These are phyloP conservation scores for Tiliacea citrago DNA, from an alignment of 2,888 invertebrate species.

Conservation along the genomic window DNA sequence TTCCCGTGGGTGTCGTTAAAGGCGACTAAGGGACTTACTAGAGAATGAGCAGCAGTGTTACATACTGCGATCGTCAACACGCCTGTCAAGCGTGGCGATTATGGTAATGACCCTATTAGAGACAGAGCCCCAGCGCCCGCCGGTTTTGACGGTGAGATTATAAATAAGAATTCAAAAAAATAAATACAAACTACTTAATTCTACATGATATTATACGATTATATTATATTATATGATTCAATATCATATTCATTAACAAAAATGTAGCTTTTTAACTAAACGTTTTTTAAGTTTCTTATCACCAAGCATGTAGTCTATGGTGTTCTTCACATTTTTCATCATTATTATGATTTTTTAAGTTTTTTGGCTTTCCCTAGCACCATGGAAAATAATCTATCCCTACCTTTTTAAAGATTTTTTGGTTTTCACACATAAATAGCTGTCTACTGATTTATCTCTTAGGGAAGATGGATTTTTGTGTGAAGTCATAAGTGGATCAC, in stretches of 20 bases:
- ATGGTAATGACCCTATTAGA: too few species aligned
- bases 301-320: neutral
- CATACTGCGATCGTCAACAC: too few species aligned
- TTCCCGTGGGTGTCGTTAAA: too few species aligned
- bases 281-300: neutral
- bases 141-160: too few species aligned
- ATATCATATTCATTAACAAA: neutral
- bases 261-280: slow-evolving; percentile 1
- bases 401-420: neutral
- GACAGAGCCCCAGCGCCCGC: too few species aligned
- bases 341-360: slow-evolving; percentile 12
- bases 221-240: too few species aligned
- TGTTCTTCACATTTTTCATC: neutral
- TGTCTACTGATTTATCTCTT: neutral
- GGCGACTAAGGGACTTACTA: too few species aligned
- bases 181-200: too few species aligned
- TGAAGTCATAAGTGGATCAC: slow-evolving; percentile 38
- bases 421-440: slow-evolving; percentile 17
- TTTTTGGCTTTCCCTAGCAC: neutral
- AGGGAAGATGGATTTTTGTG: slow-evolving; percentile 42
- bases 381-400: neutral
- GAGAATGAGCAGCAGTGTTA: too few species aligned
- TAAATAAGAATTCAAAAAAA: too few species aligned
- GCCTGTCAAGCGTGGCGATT: too few species aligned
- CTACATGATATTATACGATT: too few species aligned